Evolutionary conservation across 2,113 vertebrate species (phyloP).

Genomic region (Ploceus nigricollis): DNA sequence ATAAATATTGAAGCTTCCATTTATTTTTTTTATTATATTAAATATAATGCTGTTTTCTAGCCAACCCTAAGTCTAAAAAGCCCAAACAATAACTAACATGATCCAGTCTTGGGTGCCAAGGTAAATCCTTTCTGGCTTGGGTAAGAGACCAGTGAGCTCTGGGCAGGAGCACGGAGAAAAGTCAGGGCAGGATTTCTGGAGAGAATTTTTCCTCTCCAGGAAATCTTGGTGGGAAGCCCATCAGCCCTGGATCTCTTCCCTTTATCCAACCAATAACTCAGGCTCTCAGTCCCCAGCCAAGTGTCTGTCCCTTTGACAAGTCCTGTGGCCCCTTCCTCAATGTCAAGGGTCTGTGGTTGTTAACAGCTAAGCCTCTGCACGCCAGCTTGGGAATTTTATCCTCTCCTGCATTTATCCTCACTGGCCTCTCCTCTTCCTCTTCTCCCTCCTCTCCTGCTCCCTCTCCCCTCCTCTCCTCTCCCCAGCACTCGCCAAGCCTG

Average conservation of each 20-base stretch:
- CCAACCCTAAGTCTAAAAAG: neutral
- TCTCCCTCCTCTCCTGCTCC: neutral
- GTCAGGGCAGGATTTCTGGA: neutral
- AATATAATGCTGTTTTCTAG: neutral
- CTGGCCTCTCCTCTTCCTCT: neutral
- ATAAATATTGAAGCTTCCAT: neutral
- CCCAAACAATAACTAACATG: neutral
- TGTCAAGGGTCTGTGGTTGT: neutral
- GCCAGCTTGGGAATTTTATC: neutral
- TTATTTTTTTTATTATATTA: neutral
- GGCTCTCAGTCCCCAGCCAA: neutral
- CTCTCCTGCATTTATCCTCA: neutral
- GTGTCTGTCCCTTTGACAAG: neutral
- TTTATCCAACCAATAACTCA: neutral
- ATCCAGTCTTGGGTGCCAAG: neutral
- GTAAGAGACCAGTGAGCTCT: neutral
- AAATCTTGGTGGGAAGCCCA: neutral
- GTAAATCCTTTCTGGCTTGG: neutral
- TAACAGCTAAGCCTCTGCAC: neutral
- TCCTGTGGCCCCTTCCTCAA: neutral
- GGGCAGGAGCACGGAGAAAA: accelerated
- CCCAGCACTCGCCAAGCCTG: accelerated
- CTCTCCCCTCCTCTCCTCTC: neutral
- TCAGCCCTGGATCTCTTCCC: neutral
- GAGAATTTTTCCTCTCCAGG: neutral